phyloP scores from a whole-genome alignment of 2,113 vertebrate genomes.

The Columbina picui region DNA sequence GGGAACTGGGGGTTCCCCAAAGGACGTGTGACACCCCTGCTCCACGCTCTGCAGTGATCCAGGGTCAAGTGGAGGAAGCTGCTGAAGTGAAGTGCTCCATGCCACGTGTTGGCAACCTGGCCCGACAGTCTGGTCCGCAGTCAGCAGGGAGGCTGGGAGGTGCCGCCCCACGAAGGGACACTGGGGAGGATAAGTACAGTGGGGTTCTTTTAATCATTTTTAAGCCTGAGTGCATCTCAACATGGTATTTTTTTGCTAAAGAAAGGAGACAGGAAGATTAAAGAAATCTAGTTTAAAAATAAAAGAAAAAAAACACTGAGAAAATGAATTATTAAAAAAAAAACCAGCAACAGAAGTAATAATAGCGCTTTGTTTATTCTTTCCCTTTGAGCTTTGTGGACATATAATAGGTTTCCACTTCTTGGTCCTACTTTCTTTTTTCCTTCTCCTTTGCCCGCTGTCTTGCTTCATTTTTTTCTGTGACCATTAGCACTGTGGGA shows the following conservation, averaged over 20 bases:
- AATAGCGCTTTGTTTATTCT: conserved; percentile 43
- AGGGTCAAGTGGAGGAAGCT: not conserved
- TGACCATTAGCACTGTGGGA: conserved; percentile 1
- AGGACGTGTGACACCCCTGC: fast-evolving
- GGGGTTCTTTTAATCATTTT: not conserved
- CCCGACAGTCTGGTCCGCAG: not conserved
- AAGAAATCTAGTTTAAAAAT: not conserved
- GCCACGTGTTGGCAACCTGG: not conserved
- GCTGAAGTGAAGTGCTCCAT: not conserved
- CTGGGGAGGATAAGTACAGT: not conserved
- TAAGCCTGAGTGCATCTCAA: conserved; percentile 5
- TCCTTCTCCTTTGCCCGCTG: not conserved
- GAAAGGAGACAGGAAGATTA: conserved; percentile 25
- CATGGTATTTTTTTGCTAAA: not conserved
- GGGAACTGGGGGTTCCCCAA: not conserved
- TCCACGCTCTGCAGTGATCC: fast-evolving
- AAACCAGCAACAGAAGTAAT: not conserved
- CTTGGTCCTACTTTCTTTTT: conserved; percentile 37
- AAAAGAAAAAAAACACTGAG: not conserved
- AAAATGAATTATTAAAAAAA: not conserved
- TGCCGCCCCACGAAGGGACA: not conserved
- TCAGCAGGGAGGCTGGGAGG: not conserved
- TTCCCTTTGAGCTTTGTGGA: conserved; percentile 42
- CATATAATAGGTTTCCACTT: conserved; percentile 41
- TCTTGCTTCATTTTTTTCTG: not conserved